Evolutionary conservation across 2,888 invertebrate genomes (phyloP).

Genomic region (Hydropsyche betteni): DNA sequence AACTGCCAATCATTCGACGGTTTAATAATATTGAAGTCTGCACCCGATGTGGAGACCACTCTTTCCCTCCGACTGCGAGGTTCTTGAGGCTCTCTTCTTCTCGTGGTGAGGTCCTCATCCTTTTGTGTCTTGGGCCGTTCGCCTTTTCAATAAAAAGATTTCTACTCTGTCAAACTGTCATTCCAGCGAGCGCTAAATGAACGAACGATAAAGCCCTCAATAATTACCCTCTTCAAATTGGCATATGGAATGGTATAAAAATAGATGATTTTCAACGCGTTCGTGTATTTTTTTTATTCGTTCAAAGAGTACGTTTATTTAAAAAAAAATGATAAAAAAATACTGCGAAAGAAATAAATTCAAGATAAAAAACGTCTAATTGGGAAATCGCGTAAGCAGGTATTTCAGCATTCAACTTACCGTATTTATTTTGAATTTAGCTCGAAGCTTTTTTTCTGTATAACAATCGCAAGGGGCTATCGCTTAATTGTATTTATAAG

Average conservation of each 20-base stretch:
- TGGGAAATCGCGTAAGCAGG: no score
- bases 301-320: no score
- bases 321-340: no score
- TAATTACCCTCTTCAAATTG: conserved; percentile 36
- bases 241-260: conserved; percentile 21
- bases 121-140: neutral
- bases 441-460: no score
- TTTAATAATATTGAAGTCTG: conserved; percentile 37
- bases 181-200: conserved; percentile 33
- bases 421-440: no score
- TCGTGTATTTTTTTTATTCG: no score
- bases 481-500: no score
- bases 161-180: conserved; percentile 39
- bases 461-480: no score
- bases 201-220: conserved; percentile 38
- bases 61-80: conserved; percentile 8
- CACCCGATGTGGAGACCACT: conserved; percentile 4
- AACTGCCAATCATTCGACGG: conserved; percentile 40
- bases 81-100: no score
- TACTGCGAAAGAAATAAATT: no score
- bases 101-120: neutral
- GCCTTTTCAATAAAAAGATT: conserved; percentile 40
- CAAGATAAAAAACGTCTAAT: no score
- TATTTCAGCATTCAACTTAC: no score
- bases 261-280: neutral